Evolutionary conservation across 2,797 vertebrate species (phyloP).

Genomic region (Prunella strophiata): DNA sequence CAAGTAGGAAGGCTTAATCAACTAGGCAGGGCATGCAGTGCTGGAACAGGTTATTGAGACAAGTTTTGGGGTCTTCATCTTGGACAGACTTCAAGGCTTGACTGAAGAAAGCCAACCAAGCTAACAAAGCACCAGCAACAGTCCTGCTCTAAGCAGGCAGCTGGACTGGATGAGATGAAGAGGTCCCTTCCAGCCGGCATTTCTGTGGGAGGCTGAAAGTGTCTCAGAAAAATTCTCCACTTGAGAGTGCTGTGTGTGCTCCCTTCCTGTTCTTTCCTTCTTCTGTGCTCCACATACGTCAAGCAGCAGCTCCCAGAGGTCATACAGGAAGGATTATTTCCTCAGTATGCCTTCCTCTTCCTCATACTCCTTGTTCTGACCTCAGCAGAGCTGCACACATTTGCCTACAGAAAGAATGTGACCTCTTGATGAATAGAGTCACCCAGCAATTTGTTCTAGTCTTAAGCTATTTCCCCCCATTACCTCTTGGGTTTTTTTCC

Average conservation of each 20-base stretch:
- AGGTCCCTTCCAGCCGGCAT: neutral
- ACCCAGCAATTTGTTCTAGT: constrained; percentile 47
- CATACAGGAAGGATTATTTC: constrained; percentile 49
- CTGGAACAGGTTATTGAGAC: neutral
- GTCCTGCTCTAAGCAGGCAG: neutral
- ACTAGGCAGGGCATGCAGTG: neutral
- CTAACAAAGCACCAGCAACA: neutral
- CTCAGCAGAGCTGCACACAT: neutral
- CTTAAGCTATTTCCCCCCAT: constrained; percentile 17
- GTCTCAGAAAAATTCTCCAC: neutral
- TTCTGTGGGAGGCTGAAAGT: neutral
- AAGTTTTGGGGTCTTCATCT: neutral
- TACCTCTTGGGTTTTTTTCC: constrained; percentile 22
- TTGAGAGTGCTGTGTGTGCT: neutral
- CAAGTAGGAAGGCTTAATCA: neutral
- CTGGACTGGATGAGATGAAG: neutral
- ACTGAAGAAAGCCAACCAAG: neutral
- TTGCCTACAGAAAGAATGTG: constrained; percentile 51
- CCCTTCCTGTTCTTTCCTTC: neutral
- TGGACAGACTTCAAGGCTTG: neutral
- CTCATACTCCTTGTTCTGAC: constrained; percentile 29
- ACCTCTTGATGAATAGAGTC: constrained; percentile 42
- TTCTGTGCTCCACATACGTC: neutral
- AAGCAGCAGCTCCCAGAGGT: constrained; percentile 25
- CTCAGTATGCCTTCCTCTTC: constrained; percentile 41